Conservation (phyloP, 1,140 invertebrate species). For the Trichonephila clavata region DNA sequence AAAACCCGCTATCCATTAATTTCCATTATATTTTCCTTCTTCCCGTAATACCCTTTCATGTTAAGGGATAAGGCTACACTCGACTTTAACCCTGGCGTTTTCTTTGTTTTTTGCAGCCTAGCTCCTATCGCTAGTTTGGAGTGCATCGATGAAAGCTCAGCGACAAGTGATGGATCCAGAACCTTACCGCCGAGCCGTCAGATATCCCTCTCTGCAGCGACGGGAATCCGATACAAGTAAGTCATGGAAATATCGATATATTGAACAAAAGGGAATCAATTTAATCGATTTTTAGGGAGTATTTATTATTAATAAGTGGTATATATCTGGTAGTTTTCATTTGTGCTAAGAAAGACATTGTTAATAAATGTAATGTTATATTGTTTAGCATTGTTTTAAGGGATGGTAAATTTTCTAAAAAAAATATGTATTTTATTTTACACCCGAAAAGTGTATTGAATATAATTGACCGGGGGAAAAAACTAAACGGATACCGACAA, state of each 20-base stretch:
- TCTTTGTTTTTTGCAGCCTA: constrained; percentile 54
- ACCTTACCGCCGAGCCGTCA: constrained; percentile 71
- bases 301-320: too few relatives aligned
- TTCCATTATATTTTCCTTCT: too few relatives aligned
- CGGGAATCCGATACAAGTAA: constrained; percentile 72
- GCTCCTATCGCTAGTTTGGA: constrained; percentile 73
- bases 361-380: too few relatives aligned
- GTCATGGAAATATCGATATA: not conserved
- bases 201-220: constrained; percentile 69
- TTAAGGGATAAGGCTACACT: not conserved
- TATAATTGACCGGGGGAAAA: too few relatives aligned
- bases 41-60: too few relatives aligned
- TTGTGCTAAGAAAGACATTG: too few relatives aligned
- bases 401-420: too few relatives aligned
- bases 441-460: too few relatives aligned
- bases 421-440: not conserved
- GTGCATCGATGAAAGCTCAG: constrained; percentile 75
- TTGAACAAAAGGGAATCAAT: not conserved
- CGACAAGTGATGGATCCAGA: constrained; percentile 70
- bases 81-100: not conserved
- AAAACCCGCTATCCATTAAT: too few relatives aligned
- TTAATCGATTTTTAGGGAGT: not conserved
- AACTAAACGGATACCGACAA: too few relatives aligned
- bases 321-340: too few relatives aligned
- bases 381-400: too few relatives aligned